Conservation (phyloP, 2,113 vertebrate genomes). For the Bubo bubo region DNA sequence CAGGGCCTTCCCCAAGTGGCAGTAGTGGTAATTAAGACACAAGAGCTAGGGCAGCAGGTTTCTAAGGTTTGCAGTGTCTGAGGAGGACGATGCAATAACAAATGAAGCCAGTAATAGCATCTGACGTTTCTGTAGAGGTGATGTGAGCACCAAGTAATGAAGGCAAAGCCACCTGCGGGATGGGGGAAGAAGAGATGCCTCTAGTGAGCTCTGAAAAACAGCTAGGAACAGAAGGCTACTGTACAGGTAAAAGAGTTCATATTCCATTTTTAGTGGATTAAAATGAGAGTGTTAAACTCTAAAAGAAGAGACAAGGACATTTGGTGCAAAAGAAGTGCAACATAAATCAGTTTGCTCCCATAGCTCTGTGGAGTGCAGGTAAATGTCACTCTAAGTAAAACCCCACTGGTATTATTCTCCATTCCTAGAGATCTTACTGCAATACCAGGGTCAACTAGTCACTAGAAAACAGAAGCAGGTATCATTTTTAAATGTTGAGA, state of each 20-base stretch:
- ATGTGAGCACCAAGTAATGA: conserved; percentile 75
- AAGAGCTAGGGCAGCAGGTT: conserved; percentile 66
- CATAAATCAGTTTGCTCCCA: background rate
- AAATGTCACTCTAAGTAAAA: background rate
- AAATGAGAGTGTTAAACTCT: background rate
- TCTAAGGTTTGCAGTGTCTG: conserved; percentile 72
- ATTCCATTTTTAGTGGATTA: background rate
- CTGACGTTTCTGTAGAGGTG: conserved; percentile 73
- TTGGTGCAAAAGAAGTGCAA: background rate
- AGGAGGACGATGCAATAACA: conserved; percentile 72
- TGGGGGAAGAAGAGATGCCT: background rate
- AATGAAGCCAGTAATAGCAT: conserved; percentile 77
- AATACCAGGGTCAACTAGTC: background rate
- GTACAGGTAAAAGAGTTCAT: background rate
- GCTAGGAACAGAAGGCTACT: background rate
- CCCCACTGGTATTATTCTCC: background rate
- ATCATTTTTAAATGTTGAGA: background rate
- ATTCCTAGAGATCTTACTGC: background rate
- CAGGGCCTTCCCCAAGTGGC: conserved; percentile 32
- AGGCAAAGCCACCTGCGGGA: conserved; percentile 9
- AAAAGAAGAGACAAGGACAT: background rate
- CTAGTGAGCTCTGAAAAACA: background rate
- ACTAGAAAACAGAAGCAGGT: background rate
- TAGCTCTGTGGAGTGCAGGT: background rate
- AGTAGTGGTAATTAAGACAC: conserved; percentile 75